Evolutionary conservation across 2,888 invertebrate species (phyloP), one percentile per base, ranked within the genome.

Genomic region (Campoletis raptor): DNA sequence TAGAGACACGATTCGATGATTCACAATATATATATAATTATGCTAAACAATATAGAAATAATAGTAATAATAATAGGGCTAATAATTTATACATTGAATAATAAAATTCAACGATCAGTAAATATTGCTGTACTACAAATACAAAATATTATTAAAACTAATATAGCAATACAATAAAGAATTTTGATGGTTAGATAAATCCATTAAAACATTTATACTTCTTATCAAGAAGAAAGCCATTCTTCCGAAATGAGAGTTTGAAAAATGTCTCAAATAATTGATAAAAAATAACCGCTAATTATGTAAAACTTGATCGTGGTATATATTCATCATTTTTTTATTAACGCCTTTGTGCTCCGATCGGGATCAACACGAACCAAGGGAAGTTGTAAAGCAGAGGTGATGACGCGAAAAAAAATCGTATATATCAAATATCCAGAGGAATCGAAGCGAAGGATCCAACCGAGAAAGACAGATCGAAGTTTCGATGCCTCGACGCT

Each of bases 401-500:
- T 61, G 61, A 61, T 61, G 61, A 61, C 15, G 61, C 61, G 61
- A 61, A 61, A 67, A 67, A 67, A 40, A 40, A 67, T 66, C 9
- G n/a, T 67, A n/a, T 67, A 67, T 40, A 40, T 40, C 18, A 40
- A 40, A 67, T 10, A n/a, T 37, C 37, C 37, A 64, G 80, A 72
- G 66, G 73, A 69, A 84, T 40, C 37, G 37, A 45, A 36, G 52
- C 30, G 52, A 21, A 40, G 52, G 36, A 57, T 69, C 21, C n/a
- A 69, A 66, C 15, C 6, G 67, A 76, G 69, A 76, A 24, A 64
- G 66, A 66, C 42, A 30, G 79, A 69, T 73, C 24, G 57, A 82
- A 77, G 77, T 82, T 81, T 73, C 37, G 67, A 61, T 72, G 85
- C 72, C 70, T 81, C 45, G 42, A 81, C 72, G 30, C 18, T 80